phyloP scores from a whole-genome alignment of 2,797 vertebrate genomes.

The Botia kubotai region DNA sequence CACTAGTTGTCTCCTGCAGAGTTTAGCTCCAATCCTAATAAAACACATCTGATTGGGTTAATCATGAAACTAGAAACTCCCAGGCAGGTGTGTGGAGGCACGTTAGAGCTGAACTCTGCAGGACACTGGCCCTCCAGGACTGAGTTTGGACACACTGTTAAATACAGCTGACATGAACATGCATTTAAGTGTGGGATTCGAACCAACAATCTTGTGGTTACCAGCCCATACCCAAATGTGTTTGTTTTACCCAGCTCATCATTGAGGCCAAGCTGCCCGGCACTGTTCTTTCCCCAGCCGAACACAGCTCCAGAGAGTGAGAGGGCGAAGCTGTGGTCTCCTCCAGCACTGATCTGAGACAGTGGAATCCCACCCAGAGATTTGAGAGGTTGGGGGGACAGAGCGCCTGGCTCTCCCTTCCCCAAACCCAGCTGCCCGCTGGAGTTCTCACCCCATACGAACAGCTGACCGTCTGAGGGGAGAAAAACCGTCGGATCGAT shows the following conservation, averaged over 20 bases:
- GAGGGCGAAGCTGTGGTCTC: slow-evolving; percentile 89
- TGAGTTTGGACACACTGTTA: background rate
- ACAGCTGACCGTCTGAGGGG: slow-evolving; percentile 84
- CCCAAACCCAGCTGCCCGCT: slow-evolving; percentile 92
- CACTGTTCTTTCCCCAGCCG: slow-evolving; percentile 89
- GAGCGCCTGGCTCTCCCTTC: slow-evolving; percentile 73
- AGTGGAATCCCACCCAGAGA: slow-evolving; percentile 88
- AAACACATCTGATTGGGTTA: too few species aligned
- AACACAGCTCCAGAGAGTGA: slow-evolving; percentile 89
- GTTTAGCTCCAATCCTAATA: too few species aligned
- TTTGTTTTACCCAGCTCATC: slow-evolving; percentile 84
- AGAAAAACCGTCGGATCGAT: slow-evolving; percentile 58
- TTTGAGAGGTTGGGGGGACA: slow-evolving; percentile 75
- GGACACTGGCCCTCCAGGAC: background rate
- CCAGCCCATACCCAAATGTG: background rate
- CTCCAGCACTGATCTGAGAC: slow-evolving; percentile 87
- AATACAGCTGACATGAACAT: background rate
- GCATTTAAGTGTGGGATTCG: background rate
- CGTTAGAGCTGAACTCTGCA: too few species aligned
- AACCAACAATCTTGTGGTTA: background rate
- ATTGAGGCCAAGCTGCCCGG: slow-evolving; percentile 89
- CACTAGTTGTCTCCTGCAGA: too few species aligned
- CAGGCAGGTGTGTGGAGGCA: too few species aligned
- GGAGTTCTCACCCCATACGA: slow-evolving; percentile 90
- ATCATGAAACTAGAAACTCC: too few species aligned